Conservation (phyloP, 2,113 vertebrate species). For the Chamaetylas fuelleborni region DNA sequence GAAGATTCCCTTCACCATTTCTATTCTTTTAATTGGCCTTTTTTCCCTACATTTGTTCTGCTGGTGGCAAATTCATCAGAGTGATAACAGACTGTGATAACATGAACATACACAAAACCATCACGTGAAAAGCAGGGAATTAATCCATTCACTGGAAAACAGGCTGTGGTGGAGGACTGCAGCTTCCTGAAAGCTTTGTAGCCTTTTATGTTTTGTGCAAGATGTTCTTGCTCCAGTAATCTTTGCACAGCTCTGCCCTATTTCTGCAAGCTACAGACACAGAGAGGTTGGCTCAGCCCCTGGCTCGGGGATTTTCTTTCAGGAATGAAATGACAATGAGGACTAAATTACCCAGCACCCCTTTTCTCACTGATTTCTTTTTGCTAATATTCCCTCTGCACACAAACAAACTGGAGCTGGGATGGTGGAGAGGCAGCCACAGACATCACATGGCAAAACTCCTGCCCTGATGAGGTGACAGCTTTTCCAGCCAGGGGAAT, state of each 20-base stretch:
- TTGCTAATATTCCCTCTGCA: background rate
- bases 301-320: background rate
- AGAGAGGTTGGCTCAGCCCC: background rate
- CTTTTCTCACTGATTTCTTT: background rate
- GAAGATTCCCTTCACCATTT: background rate
- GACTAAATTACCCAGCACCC: background rate
- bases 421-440: fast-evolving
- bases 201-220: background rate
- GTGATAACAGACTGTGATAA: background rate
- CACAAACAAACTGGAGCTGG: background rate
- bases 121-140: background rate
- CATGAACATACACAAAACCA: fast-evolving
- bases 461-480: background rate
- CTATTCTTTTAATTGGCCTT: background rate
- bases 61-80: background rate
- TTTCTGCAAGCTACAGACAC: background rate
- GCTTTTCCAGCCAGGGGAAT: background rate
- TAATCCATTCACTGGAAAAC: background rate
- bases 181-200: background rate
- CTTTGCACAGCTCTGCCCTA: background rate
- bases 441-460: fast-evolving
- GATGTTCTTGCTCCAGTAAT: background rate
- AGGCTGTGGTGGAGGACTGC: background rate
- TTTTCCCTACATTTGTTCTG: fast-evolving
- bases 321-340: background rate